phyloP scores from a whole-genome alignment of 2,888 invertebrate species.

The Papilio elwesi region DNA sequence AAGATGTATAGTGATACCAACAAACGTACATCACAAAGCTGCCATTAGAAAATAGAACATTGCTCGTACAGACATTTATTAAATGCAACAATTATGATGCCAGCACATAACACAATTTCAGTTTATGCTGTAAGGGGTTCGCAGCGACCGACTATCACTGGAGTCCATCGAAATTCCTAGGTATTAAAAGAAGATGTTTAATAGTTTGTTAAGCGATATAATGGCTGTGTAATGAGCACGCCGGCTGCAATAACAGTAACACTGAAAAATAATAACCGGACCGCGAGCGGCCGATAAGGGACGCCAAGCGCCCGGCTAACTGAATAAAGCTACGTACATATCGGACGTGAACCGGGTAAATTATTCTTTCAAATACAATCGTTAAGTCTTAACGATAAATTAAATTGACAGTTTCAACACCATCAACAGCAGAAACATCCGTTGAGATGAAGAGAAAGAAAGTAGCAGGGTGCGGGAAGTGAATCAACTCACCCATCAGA shows the following conservation, averaged over 20 bases:
- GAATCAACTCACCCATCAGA: too few relatives aligned
- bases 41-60: too few relatives aligned
- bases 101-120: constrained; percentile 1
- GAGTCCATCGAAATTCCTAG: constrained; percentile 72
- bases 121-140: background rate
- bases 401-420: too few relatives aligned
- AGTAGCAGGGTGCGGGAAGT: too few relatives aligned
- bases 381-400: too few relatives aligned
- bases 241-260: constrained; percentile 73
- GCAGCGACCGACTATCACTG: constrained; percentile 30
- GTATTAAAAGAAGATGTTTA: constrained; percentile 71
- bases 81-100: too few relatives aligned
- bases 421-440: too few relatives aligned
- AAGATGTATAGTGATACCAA: too few relatives aligned
- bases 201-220: constrained; percentile 81
- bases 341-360: background rate
- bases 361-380: too few relatives aligned
- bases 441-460: too few relatives aligned
- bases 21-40: too few relatives aligned
- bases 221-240: constrained; percentile 69
- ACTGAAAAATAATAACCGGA: constrained; percentile 77
- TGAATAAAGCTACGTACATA: constrained; percentile 26
- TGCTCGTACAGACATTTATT: too few relatives aligned
- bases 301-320: constrained; percentile 30
- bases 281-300: constrained; percentile 48